These are phyloP conservation scores for Pogoniulus pusillus DNA, from an alignment of 2,797 vertebrate species.

Conservation along the genomic window DNA sequence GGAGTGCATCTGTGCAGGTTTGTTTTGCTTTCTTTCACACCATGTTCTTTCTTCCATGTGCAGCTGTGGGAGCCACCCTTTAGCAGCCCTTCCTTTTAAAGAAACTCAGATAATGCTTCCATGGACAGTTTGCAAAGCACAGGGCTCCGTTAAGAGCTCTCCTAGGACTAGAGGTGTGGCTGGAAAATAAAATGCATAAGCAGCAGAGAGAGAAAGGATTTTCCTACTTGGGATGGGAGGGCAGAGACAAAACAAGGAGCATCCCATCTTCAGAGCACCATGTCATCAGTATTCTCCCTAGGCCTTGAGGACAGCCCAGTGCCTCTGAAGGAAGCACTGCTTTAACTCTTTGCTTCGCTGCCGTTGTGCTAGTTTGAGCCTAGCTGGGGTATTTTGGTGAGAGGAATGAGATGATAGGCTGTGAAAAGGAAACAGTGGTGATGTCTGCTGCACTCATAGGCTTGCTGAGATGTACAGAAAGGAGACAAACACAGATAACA, in stretches of 20 bases:
- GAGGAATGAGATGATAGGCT: no score
- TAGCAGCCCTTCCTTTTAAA: conserved; percentile 37
- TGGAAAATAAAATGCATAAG: conserved; percentile 51
- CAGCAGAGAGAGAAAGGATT: not conserved
- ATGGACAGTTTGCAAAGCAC: conserved; percentile 29
- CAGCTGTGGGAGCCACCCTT: conserved; percentile 32
- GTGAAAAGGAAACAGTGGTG: no score
- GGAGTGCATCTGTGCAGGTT: conserved; percentile 32
- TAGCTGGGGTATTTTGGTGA: no score
- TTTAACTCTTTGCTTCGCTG: not conserved
- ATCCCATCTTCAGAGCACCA: not conserved
- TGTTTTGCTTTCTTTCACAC: conserved; percentile 12
- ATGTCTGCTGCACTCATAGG: no score
- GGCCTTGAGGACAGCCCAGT: not conserved
- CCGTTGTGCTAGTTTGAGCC: no score
- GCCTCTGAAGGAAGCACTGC: not conserved
- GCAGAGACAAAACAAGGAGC: not conserved
- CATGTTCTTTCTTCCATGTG: not conserved
- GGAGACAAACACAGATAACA: no score
- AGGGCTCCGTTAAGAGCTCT: conserved; percentile 2
- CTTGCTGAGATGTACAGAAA: no score
- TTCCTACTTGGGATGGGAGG: not conserved
- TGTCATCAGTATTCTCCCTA: not conserved
- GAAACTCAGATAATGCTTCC: conserved; percentile 38
- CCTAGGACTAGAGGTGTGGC: conserved; percentile 41